phyloP scores from a whole-genome alignment of 2,888 invertebrate species.

The Caenorhabditis sp. region DNA sequence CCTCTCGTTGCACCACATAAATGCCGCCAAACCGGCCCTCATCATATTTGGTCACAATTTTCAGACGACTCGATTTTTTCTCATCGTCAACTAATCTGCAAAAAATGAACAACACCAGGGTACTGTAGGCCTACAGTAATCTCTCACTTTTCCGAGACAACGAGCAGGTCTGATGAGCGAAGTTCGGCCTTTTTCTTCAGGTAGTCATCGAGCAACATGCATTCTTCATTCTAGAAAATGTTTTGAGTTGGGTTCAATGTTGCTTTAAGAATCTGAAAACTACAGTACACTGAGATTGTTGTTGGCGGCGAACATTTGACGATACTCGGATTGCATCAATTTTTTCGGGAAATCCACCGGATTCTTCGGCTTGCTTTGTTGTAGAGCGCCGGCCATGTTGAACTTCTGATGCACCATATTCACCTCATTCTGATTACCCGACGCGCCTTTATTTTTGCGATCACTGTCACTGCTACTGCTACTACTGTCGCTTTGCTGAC shows the following conservation, averaged over 20 bases:
- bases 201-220: slow-evolving; percentile 15
- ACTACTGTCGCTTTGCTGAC: background rate
- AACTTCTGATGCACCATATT: slow-evolving; percentile 7
- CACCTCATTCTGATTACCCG: background rate
- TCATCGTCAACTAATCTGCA: slow-evolving; percentile 12
- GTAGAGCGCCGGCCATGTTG: slow-evolving; percentile 20
- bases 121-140: no score
- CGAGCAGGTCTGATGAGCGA: slow-evolving; percentile 22
- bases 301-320: slow-evolving; percentile 8
- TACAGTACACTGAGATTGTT: background rate
- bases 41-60: slow-evolving; percentile 32
- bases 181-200: slow-evolving; percentile 23
- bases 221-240: slow-evolving; percentile 5
- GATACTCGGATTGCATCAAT: slow-evolving; percentile 22
- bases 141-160: slow-evolving; percentile 17
- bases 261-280: slow-evolving; percentile 1
- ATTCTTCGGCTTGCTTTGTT: slow-evolving; percentile 30
- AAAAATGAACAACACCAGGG: no score
- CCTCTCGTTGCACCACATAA: slow-evolving; percentile 30
- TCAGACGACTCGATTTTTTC: slow-evolving; percentile 30
- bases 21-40: slow-evolving; percentile 35
- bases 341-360: slow-evolving; percentile 8
- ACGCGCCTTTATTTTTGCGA: background rate
- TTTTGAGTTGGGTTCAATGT: slow-evolving; percentile 4
- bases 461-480: background rate